Conservation (phyloP, 1,140 invertebrate species). For the Caenorhabditis inopinata region DNA sequence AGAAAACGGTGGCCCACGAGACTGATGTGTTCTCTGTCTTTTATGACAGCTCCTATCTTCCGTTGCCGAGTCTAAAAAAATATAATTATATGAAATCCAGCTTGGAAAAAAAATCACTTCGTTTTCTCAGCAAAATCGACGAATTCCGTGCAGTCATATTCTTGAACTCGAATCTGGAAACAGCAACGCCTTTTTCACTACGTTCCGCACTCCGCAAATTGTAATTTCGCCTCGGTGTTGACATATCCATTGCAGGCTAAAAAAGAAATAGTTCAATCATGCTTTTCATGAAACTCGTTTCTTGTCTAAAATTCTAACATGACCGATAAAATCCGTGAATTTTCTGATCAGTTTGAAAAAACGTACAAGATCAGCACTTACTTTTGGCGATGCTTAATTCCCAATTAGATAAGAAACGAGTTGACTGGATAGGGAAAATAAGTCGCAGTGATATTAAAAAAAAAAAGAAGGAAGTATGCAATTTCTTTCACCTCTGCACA, state of each 20-base stretch:
- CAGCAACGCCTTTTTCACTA: not conserved
- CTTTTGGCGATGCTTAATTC: too few species aligned
- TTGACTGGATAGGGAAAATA: too few species aligned
- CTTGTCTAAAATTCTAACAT: too few species aligned
- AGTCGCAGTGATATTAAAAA: too few species aligned
- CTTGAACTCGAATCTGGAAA: not conserved
- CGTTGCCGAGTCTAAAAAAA: not conserved
- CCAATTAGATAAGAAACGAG: too few species aligned
- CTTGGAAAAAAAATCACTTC: not conserved
- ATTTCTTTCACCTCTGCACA: too few species aligned
- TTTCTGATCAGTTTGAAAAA: too few species aligned
- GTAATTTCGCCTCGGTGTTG: not conserved
- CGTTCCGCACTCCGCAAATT: not conserved
- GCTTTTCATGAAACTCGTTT: too few species aligned
- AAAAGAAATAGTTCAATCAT: not conserved
- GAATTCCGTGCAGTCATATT: not conserved
- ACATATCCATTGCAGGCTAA: not conserved
- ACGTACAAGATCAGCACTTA: too few species aligned
- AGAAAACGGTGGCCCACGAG: not conserved
- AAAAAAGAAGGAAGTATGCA: not conserved
- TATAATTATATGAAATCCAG: not conserved
- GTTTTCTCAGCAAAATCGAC: not conserved
- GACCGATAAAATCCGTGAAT: too few species aligned
- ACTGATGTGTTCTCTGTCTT: not conserved
- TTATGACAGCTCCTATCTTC: not conserved